Percentiles rank a stretch among this genome's conserved stretches.
Evolutionary conservation across 2,113 vertebrate species (phyloP).

Genomic region (Gobio gobio): DNA sequence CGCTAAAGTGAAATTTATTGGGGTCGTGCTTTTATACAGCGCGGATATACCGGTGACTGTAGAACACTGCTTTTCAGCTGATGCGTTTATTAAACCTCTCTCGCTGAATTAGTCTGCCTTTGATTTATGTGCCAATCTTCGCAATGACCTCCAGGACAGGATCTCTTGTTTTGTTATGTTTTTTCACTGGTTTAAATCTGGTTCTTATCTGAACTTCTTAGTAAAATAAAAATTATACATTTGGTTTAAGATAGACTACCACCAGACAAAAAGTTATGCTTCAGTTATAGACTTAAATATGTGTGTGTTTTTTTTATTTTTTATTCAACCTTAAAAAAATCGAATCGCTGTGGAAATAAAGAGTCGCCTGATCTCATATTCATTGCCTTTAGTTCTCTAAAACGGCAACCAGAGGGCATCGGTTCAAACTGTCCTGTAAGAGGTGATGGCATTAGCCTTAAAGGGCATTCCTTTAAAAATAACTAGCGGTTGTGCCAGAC

Average conservation of each 20-base stretch:
- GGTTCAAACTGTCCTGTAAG: neutral
- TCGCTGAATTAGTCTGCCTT: constrained; percentile 76
- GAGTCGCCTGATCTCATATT: neutral
- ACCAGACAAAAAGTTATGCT: neutral
- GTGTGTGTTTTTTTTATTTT: too few relatives aligned
- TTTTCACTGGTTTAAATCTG: constrained; percentile 25
- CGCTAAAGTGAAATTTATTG: constrained; percentile 94
- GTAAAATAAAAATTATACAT: neutral
- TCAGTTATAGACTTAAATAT: neutral
- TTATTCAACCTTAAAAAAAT: neutral
- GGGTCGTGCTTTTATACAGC: constrained; percentile 90
- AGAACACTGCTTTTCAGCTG: constrained; percentile 88
- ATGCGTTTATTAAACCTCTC: constrained; percentile 88
- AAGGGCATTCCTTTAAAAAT: neutral
- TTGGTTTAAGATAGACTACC: neutral
- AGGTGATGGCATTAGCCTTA: neutral
- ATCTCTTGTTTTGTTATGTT: constrained; percentile 64
- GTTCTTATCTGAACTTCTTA: neutral
- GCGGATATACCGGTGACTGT: constrained; percentile 93
- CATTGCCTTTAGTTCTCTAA: neutral
- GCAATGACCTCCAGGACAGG: constrained; percentile 73
- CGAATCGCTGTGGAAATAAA: neutral
- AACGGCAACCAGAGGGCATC: neutral
- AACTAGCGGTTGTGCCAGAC: neutral
- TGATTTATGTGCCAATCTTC: constrained; percentile 84